Evolutionary conservation across 2,888 invertebrate genomes (phyloP).

Genomic region (Zootermopsis nevadensis): DNA sequence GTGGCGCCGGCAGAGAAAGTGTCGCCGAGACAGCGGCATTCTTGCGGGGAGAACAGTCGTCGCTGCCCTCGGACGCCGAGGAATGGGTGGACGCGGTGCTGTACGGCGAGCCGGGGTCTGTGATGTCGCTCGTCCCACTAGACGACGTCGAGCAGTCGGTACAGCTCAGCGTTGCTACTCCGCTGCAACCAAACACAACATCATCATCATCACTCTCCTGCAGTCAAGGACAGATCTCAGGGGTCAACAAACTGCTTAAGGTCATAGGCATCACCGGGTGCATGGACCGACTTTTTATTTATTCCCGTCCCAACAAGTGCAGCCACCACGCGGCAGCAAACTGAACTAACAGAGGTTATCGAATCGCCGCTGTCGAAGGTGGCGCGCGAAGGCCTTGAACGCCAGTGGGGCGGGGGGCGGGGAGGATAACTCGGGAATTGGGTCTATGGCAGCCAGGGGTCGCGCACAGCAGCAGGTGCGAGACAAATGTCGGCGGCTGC

Average conservation of each 20-base stretch:
- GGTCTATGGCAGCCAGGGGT: slow-evolving; percentile 19
- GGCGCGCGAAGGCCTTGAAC: slow-evolving; percentile 1
- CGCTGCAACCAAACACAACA: slow-evolving; percentile 72
- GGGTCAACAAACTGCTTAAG: slow-evolving; percentile 47
- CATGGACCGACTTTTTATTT: slow-evolving; percentile 43
- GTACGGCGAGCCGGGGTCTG: slow-evolving; percentile 87
- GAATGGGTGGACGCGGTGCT: slow-evolving; percentile 66
- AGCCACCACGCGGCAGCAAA: slow-evolving; percentile 45
- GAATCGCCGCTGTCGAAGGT: slow-evolving; percentile 40
- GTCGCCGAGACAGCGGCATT: slow-evolving; percentile 27
- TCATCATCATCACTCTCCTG: neutral
- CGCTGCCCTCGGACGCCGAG: slow-evolving; percentile 50
- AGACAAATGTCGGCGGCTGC: neutral
- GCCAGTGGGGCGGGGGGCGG: neutral
- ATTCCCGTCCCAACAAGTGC: slow-evolving; percentile 1
- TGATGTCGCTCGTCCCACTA: slow-evolving; percentile 81
- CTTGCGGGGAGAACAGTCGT: slow-evolving; percentile 48
- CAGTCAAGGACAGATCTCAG: slow-evolving; percentile 10
- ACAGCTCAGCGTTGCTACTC: slow-evolving; percentile 84
- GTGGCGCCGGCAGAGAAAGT: slow-evolving; percentile 63
- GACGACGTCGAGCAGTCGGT: slow-evolving; percentile 63
- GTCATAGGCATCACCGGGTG: slow-evolving; percentile 48
- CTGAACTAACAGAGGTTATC: slow-evolving; percentile 47
- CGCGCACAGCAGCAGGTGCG: neutral
- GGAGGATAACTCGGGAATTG: slow-evolving; percentile 50